Percentiles rank a stretch among this genome's conserved stretches.
phyloP scores from a whole-genome alignment of 2,888 invertebrate genomes.

The Apotomis capreana region DNA sequence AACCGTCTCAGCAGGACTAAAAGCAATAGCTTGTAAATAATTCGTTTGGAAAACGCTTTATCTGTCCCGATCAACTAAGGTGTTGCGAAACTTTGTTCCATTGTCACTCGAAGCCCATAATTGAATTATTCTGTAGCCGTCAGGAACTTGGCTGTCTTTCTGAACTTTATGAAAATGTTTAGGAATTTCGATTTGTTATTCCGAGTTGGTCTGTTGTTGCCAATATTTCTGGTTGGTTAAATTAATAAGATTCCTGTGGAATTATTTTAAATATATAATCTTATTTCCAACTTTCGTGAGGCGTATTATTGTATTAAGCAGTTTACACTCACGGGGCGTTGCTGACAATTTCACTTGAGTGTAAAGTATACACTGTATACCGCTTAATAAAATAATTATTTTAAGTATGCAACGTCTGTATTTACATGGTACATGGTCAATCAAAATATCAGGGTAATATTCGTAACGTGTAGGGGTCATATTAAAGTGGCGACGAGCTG shows the following conservation, averaged over 20 bases:
- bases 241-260: background rate
- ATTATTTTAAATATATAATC: too few species aligned
- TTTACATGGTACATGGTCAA: too few species aligned
- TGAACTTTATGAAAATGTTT: slow-evolving; percentile 40
- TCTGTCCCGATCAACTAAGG: slow-evolving; percentile 16
- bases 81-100: slow-evolving; percentile 16
- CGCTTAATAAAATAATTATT: too few species aligned
- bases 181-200: slow-evolving; percentile 27
- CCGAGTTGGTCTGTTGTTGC: slow-evolving; percentile 5
- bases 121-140: slow-evolving; percentile 38
- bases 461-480: too few species aligned
- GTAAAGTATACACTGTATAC: too few species aligned
- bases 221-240: slow-evolving; percentile 4
- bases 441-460: too few species aligned
- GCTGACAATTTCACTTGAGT: too few species aligned
- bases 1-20: background rate
- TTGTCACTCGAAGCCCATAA: slow-evolving; percentile 25
- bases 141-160: slow-evolving; percentile 21
- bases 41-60: slow-evolving; percentile 21
- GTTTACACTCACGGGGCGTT: too few species aligned
- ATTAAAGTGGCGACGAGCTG: too few species aligned
- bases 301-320: too few species aligned
- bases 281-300: too few species aligned
- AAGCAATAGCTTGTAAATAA: slow-evolving; percentile 30
- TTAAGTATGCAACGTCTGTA: too few species aligned